A percentile compares a stretch with the other conserved stretches of the same genome.
Conservation (phyloP, 2,888 invertebrate genomes). For the Ophion ventricosus region DNA sequence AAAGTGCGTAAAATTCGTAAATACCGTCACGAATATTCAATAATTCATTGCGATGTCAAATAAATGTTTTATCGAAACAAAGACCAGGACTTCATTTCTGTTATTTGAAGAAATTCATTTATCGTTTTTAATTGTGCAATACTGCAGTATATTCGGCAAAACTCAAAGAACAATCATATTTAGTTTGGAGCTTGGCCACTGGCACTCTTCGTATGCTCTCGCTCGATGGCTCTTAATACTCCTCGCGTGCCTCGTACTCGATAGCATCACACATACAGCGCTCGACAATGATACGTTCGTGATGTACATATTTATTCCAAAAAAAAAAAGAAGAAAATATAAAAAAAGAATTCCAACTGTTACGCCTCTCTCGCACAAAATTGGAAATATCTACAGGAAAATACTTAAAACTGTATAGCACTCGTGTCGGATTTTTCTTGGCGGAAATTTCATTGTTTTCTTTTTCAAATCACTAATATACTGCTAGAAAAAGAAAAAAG, state of each 20-base stretch:
- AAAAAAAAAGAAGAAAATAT: constrained; percentile 17
- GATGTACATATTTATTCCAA: background rate
- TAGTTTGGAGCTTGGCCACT: background rate
- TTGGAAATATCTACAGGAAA: constrained; percentile 42
- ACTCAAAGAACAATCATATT: background rate
- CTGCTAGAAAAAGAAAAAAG: constrained; percentile 52
- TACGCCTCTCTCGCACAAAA: constrained; percentile 28
- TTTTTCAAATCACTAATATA: constrained; percentile 46
- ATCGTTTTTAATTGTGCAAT: background rate
- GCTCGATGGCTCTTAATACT: constrained; percentile 10
- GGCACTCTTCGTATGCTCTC: background rate
- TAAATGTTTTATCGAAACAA: background rate
- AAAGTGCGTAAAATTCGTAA: background rate
- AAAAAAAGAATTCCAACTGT: constrained; percentile 18
- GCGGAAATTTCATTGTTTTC: constrained; percentile 32
- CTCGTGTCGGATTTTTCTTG: constrained; percentile 51
- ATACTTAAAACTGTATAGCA: constrained; percentile 64
- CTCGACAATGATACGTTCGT: constrained; percentile 29
- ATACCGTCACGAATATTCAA: background rate
- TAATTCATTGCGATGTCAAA: background rate
- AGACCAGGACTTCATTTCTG: background rate
- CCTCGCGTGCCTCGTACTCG: background rate
- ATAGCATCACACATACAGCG: constrained; percentile 30
- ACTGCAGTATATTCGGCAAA: background rate
- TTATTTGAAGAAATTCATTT: background rate